A percentile compares a stretch with the other conserved stretches of the same genome.
Conservation (phyloP, 1,140 invertebrate species). For the Nephila pilipes region DNA sequence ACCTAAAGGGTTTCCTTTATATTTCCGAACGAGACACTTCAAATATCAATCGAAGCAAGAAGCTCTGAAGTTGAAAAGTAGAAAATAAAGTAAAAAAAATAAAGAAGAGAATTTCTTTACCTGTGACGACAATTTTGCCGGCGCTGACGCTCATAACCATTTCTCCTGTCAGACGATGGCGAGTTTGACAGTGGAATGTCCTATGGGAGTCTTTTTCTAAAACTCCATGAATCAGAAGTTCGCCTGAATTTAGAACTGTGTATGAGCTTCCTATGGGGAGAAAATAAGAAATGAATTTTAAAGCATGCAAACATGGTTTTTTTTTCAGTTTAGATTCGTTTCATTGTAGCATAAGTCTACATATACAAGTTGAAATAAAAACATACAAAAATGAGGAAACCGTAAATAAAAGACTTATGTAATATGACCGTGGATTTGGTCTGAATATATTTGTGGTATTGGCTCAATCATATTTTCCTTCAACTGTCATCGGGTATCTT, state of each 20-base stretch:
- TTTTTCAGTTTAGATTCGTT: not conserved
- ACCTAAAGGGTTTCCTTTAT: constrained; percentile 17
- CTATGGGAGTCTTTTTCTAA: constrained; percentile 57
- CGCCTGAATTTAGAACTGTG: constrained; percentile 75
- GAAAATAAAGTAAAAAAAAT: not conserved
- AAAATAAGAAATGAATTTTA: not conserved
- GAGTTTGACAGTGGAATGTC: constrained; percentile 72
- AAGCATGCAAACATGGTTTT: not conserved
- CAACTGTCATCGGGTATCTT: no score
- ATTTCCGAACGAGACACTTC: not conserved
- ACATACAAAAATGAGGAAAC: no score
- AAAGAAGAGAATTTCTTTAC: constrained; percentile 27
- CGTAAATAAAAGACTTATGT: no score
- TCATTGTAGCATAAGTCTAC: no score
- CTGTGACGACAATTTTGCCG: constrained; percentile 76
- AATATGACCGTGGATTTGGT: no score
- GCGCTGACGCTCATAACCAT: constrained; percentile 61
- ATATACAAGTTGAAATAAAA: no score
- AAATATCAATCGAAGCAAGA: constrained; percentile 7
- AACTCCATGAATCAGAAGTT: constrained; percentile 66
- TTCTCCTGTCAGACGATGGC: constrained; percentile 66
- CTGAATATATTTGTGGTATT: no score
- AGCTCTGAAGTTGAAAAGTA: not conserved
- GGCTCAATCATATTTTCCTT: no score
- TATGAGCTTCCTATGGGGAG: constrained; percentile 69